These are phyloP conservation scores for Papilio demoleus DNA, from an alignment of 2,888 invertebrate species.

Conservation along the genomic window DNA sequence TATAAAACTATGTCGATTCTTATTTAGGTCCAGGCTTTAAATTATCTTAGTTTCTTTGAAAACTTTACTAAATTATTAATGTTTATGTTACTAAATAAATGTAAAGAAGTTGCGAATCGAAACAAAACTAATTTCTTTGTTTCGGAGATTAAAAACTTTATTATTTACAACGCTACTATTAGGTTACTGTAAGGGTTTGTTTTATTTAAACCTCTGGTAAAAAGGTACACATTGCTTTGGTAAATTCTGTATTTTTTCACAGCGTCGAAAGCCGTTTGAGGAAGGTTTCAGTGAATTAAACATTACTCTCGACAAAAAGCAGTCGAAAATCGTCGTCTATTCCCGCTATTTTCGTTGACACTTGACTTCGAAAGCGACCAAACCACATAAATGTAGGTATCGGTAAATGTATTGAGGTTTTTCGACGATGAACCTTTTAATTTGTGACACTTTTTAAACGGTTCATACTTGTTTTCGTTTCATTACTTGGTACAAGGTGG, in stretches of 20 bases:
- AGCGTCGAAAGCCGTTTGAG: conserved; percentile 29
- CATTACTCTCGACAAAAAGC: conserved; percentile 34
- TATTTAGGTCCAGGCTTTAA: neutral
- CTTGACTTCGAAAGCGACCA: conserved; percentile 22
- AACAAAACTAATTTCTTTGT: neutral
- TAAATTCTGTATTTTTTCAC: conserved; percentile 26
- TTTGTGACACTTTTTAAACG: neutral
- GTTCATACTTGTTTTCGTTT: neutral
- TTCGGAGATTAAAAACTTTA: neutral
- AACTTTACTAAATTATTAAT: too few relatives aligned
- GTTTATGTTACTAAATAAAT: too few relatives aligned
- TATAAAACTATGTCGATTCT: neutral
- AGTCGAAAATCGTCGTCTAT: conserved; percentile 19
- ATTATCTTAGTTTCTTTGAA: neutral
- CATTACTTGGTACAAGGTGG: neutral
- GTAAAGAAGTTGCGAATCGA: neutral
- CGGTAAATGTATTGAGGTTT: neutral
- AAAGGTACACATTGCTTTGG: conserved; percentile 3
- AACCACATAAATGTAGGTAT: conserved; percentile 5
- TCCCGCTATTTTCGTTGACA: conserved; percentile 25
- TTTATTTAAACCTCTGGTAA: neutral
- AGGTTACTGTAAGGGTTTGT: neutral
- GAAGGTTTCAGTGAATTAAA: conserved; percentile 36
- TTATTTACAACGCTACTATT: conserved; percentile 8
- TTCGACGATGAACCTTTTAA: neutral